Percentiles rank a stretch among this genome's conserved stretches.
Evolutionary conservation across 2,113 vertebrate species (phyloP).

Genomic region (Trinectes maculatus): DNA sequence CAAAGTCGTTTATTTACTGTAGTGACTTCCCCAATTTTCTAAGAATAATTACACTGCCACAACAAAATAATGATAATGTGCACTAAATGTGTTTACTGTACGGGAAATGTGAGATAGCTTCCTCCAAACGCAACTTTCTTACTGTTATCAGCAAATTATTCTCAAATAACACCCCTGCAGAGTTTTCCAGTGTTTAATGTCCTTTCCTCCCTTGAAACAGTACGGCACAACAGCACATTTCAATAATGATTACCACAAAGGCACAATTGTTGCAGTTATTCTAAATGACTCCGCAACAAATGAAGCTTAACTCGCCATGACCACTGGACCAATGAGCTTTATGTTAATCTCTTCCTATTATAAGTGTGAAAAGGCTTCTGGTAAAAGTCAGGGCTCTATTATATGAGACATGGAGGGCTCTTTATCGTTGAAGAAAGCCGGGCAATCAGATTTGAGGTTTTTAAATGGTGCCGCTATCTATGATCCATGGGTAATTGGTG

Average conservation of each 20-base stretch:
- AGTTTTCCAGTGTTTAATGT: constrained; percentile 7
- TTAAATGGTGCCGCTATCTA: not conserved
- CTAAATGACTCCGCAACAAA: constrained; percentile 61
- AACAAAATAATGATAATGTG: not conserved
- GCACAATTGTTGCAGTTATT: constrained; percentile 47
- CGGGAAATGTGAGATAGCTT: not conserved
- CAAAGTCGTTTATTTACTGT: not conserved
- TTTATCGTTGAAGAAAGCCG: constrained; percentile 10
- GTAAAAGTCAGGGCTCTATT: constrained; percentile 49
- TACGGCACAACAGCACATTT: constrained; percentile 48
- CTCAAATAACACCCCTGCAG: constrained; percentile 16
- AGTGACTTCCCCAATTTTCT: not conserved
- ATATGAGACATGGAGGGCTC: constrained; percentile 31
- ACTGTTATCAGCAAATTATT: constrained; percentile 24
- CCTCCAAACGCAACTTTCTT: not conserved
- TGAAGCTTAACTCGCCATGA: constrained; percentile 55
- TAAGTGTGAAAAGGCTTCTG: constrained; percentile 46
- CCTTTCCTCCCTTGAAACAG: constrained; percentile 43
- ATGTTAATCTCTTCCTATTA: constrained; percentile 63
- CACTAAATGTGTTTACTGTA: not conserved
- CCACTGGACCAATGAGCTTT: constrained; percentile 54
- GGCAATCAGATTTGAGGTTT: constrained; percentile 20
- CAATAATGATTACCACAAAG: constrained; percentile 52
- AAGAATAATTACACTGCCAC: not conserved
- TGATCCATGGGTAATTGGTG: constrained; percentile 17